These are phyloP conservation scores for Amblyraja radiata DNA, from an alignment of 2,797 vertebrate species.

Conservation along the genomic window DNA sequence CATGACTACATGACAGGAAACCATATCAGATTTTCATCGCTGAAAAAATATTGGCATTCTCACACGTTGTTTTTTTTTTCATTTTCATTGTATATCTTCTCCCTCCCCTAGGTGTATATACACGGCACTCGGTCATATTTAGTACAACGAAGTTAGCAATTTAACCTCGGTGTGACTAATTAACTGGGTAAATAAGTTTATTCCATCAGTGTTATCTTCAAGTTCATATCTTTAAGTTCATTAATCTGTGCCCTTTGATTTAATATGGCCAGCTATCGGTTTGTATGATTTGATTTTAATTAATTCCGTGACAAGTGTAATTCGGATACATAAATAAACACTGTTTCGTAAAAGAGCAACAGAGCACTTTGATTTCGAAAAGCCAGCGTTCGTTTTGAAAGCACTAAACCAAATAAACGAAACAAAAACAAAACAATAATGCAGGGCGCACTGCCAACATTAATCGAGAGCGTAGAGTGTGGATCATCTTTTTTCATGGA, in stretches of 20 bases:
- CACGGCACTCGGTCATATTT: not conserved
- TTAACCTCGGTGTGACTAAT: not conserved
- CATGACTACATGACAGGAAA: slow-evolving; percentile 15
- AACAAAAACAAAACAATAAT: not conserved
- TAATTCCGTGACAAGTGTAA: not conserved
- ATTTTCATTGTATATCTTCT: not conserved
- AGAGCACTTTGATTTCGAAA: not conserved
- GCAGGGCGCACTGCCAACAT: not conserved
- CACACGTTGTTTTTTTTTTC: not conserved
- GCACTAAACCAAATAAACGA: not conserved
- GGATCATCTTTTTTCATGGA: too few species aligned
- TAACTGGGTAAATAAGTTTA: not conserved
- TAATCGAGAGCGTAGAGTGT: not conserved
- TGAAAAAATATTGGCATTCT: slow-evolving; percentile 20
- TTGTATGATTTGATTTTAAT: not conserved
- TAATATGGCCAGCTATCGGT: not conserved
- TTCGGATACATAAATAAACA: not conserved
- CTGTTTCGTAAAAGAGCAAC: not conserved
- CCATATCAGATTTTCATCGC: slow-evolving; percentile 7
- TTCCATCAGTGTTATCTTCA: not conserved
- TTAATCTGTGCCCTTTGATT: not conserved
- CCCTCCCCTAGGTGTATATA: not conserved
- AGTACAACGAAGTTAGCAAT: not conserved
- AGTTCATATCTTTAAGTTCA: not conserved
- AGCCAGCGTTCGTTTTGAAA: not conserved